Evolutionary conservation across 2,797 vertebrate genomes (phyloP).

Genomic region (Anisognathus igniventris): DNA sequence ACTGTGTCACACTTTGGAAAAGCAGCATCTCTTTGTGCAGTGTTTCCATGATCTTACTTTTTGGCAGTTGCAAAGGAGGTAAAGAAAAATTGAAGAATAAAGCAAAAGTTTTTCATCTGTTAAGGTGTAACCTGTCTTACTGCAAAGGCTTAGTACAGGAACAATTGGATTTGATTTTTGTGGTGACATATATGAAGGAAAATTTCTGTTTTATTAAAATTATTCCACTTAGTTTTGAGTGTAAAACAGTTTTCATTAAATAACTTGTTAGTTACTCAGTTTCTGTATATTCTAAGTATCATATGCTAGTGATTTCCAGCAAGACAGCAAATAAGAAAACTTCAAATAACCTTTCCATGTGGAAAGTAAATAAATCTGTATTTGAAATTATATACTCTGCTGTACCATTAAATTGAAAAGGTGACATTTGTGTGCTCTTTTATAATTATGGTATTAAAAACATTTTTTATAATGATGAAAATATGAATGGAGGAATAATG

Average conservation of each 20-base stretch:
- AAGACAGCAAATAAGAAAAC: neutral
- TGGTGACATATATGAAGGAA: neutral
- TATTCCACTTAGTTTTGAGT: neutral
- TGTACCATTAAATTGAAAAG: neutral
- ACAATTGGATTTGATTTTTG: neutral
- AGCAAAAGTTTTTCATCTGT: neutral
- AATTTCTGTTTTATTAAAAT: neutral
- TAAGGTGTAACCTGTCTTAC: neutral
- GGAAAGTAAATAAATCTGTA: neutral
- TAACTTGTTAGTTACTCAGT: neutral
- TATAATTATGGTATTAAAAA: neutral
- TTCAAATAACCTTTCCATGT: neutral
- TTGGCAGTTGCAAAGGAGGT: neutral
- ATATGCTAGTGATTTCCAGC: neutral
- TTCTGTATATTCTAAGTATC: neutral
- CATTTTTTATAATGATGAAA: neutral
- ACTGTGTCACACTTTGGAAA: neutral
- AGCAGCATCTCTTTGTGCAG: slow-evolving; percentile 9
- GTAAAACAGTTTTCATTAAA: neutral
- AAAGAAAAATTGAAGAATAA: neutral
- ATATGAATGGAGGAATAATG: neutral
- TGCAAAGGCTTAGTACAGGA: neutral
- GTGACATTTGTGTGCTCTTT: neutral
- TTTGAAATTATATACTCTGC: neutral
- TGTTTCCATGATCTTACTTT: neutral